Conservation (phyloP, 2,113 vertebrate genomes). For the Bubalus kerabau region DNA sequence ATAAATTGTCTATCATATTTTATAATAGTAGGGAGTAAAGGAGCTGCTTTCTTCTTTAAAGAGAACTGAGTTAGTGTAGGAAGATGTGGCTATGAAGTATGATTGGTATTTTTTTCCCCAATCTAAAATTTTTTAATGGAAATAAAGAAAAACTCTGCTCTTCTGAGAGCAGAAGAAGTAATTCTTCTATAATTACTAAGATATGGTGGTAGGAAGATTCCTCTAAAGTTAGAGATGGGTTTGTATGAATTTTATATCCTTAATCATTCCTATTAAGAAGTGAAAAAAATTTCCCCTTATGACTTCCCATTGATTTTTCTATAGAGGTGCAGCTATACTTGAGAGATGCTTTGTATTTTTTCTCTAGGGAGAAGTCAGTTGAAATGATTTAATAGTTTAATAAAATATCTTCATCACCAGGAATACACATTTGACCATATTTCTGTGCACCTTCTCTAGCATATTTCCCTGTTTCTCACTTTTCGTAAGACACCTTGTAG, state of each 20-base stretch:
- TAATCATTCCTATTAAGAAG: background rate
- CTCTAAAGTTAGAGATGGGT: background rate
- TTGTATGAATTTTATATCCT: background rate
- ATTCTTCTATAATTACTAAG: background rate
- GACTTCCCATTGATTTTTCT: background rate
- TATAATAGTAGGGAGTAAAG: background rate
- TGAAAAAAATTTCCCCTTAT: background rate
- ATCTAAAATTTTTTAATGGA: background rate
- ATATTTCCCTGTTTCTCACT: background rate
- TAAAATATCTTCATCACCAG: background rate
- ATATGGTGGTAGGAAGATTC: background rate
- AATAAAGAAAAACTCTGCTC: background rate
- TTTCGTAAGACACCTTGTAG: background rate
- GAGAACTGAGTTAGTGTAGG: background rate
- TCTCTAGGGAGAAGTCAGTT: background rate
- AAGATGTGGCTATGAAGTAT: background rate
- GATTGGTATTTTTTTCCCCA: background rate
- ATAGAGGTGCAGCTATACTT: background rate
- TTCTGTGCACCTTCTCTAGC: background rate
- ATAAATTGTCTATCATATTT: constrained; percentile 43
- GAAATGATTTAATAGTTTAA: background rate
- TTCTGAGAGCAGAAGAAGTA: background rate
- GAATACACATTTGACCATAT: background rate
- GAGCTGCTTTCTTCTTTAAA: background rate
- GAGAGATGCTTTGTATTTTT: background rate